Evolutionary conservation across 2,113 vertebrate species (phyloP), one percentile per base, ranked within the genome.

Genomic region (Eleginops maclovinus): DNA sequence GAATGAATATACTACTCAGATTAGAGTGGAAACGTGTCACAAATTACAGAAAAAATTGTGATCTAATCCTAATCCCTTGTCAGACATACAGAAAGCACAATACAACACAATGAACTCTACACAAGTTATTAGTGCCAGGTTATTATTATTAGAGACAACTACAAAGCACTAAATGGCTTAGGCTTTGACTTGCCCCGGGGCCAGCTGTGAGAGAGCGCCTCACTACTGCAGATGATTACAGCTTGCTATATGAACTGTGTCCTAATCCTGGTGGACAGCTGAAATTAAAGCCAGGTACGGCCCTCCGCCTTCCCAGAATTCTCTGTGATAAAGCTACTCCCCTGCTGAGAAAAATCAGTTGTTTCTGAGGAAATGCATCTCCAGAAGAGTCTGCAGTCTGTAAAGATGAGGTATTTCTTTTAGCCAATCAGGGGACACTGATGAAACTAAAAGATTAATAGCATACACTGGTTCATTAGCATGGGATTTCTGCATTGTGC

Each of bases 271-370:
- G 83, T 62, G 65, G 91, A 87, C 92, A 90, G 85, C 89, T 88
- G 68, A 89, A 93, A 93, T 93, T 86, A 91, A 93, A 93, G 82
- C 90, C 92, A 93, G 91, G 91, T 93, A 90, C 15, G 49, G 77
- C 75, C 82, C 75, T 74, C 74, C 64, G 81, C 71, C 77, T 89
- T 90, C 73, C 82, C 87, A 91, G 77, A 64, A 84, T 90, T 83
- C 90, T 72, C 80, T 69, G 60, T 72, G 81, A 91, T 85, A 72
- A 87, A 72, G 77, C 47, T 13, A 69, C 82, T 56, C 83, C 84
- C 88, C 87, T 43, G 81, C 86, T 77, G 88, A 89, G 88, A 77
- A 81, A 50, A 87, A 79, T 75, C 75, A 19, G 70, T 76, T 88
- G 73, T 67, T 75, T 82, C 54, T 61, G 40, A 61, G 54, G 14